Evolutionary conservation across 1,140 invertebrate species (phyloP).

Genomic region (Tribolium madens): DNA sequence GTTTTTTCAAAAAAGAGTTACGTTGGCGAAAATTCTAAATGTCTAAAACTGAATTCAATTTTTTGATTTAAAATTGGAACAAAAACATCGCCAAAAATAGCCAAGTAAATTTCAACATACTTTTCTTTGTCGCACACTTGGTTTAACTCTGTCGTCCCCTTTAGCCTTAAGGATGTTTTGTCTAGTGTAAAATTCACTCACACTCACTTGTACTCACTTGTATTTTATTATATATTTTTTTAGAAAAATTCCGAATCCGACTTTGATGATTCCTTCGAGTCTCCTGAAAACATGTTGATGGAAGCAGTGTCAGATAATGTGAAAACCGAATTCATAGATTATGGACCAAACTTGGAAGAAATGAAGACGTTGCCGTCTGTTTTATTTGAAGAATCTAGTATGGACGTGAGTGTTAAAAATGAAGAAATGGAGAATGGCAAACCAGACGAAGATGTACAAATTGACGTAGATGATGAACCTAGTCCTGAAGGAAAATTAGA

Average conservation of each 20-base stretch:
- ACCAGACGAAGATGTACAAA: constrained; percentile 20
- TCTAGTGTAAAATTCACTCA: no score
- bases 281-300: constrained; percentile 37
- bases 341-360: constrained; percentile 54
- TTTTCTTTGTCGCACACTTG: no score
- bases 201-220: no score
- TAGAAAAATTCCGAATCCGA: constrained; percentile 65
- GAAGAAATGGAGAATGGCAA: constrained; percentile 27
- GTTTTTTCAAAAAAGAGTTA: no score
- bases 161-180: no score
- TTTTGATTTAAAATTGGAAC: no score
- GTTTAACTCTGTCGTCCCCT: no score
- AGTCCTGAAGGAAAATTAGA: constrained; percentile 28
- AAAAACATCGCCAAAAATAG: no score
- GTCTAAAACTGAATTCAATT: no score
- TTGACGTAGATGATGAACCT: constrained; percentile 34
- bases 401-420: constrained; percentile 20
- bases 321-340: constrained; percentile 60
- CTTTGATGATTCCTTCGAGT: constrained; percentile 58
- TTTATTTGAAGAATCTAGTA: constrained; percentile 57
- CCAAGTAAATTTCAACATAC: no score
- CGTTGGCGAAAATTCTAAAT: no score
- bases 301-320: constrained; percentile 53
- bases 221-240: no score
- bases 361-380: constrained; percentile 58